phyloP scores from a whole-genome alignment of 2,888 invertebrate genomes.

The Ypsolopha sequella region DNA sequence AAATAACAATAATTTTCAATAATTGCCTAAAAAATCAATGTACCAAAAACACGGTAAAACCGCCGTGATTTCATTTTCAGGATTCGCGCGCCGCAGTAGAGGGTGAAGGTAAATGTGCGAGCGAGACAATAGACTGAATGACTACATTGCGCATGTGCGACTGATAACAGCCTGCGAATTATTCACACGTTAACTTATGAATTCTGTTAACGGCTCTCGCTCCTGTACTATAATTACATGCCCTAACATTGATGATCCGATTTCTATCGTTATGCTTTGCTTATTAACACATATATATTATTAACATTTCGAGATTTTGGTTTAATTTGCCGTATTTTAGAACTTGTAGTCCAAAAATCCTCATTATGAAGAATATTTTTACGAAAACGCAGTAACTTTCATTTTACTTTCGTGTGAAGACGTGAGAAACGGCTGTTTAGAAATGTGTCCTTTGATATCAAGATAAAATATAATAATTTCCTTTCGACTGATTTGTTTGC shows the following conservation, averaged over 20 bases:
- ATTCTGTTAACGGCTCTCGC: conserved; percentile 14
- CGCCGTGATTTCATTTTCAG: not conserved
- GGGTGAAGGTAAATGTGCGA: conserved; percentile 30
- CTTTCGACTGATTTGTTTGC: too few relatives aligned
- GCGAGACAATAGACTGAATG: conserved; percentile 27
- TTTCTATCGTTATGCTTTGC: not conserved
- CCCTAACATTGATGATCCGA: not conserved
- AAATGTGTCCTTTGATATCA: too few relatives aligned
- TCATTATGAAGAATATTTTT: too few relatives aligned
- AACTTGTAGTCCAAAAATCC: too few relatives aligned
- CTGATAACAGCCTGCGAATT: conserved; percentile 54
- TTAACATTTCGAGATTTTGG: too few relatives aligned
- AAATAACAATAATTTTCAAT: too few relatives aligned
- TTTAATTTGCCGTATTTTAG: too few relatives aligned
- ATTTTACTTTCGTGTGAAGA: too few relatives aligned
- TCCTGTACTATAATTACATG: conserved; percentile 1
- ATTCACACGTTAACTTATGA: conserved; percentile 43
- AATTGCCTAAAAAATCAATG: not conserved
- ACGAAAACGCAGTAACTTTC: too few relatives aligned
- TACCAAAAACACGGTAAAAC: not conserved
- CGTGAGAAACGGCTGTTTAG: too few relatives aligned
- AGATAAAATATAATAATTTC: too few relatives aligned
- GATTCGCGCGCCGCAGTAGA: not conserved
- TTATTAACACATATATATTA: too few relatives aligned
- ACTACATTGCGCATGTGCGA: conserved; percentile 53